These are phyloP conservation scores for Tragulus kanchil DNA, from an alignment of 2,113 vertebrate species.

Conservation along the genomic window DNA sequence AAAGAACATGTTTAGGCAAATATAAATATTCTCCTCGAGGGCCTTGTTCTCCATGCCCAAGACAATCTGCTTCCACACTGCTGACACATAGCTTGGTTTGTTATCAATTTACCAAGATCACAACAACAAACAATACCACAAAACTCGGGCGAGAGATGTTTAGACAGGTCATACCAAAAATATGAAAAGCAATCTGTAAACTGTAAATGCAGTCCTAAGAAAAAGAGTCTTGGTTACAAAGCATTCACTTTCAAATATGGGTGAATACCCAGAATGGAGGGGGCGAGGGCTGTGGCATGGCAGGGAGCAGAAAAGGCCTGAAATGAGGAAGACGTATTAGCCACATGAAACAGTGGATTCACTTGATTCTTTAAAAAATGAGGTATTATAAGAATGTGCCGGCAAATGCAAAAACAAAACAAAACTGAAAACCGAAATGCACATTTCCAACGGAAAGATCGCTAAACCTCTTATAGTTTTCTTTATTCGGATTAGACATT, in stretches of 20 bases:
- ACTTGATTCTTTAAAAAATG: slow-evolving; percentile 64
- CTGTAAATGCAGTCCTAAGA: slow-evolving; percentile 58
- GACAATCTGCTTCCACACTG: slow-evolving; percentile 55
- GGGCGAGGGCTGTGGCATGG: neutral
- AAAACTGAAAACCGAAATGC: slow-evolving; percentile 67
- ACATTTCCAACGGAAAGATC: slow-evolving; percentile 79
- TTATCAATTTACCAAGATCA: slow-evolving; percentile 65
- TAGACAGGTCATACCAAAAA: slow-evolving; percentile 48
- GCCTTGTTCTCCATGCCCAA: slow-evolving; percentile 43
- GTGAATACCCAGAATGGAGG: slow-evolving; percentile 55
- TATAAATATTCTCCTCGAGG: slow-evolving; percentile 29
- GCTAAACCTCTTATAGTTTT: slow-evolving; percentile 85
- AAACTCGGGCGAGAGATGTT: slow-evolving; percentile 60
- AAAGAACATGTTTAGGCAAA: slow-evolving; percentile 60
- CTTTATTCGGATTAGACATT: slow-evolving; percentile 96
- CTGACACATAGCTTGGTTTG: slow-evolving; percentile 42
- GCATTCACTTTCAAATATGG: slow-evolving; percentile 49
- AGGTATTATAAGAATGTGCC: slow-evolving; percentile 52
- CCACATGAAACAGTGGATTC: slow-evolving; percentile 66
- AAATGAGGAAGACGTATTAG: slow-evolving; percentile 63
- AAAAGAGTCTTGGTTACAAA: slow-evolving; percentile 59
- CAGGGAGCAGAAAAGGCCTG: slow-evolving; percentile 25
- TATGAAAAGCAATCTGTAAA: slow-evolving; percentile 64
- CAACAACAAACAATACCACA: slow-evolving; percentile 62
- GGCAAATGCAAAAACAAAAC: slow-evolving; percentile 59